Evolutionary conservation across 2,888 invertebrate species (phyloP), one percentile per base, ranked within the genome.

Genomic region (Amphipyra tragopoginis): DNA sequence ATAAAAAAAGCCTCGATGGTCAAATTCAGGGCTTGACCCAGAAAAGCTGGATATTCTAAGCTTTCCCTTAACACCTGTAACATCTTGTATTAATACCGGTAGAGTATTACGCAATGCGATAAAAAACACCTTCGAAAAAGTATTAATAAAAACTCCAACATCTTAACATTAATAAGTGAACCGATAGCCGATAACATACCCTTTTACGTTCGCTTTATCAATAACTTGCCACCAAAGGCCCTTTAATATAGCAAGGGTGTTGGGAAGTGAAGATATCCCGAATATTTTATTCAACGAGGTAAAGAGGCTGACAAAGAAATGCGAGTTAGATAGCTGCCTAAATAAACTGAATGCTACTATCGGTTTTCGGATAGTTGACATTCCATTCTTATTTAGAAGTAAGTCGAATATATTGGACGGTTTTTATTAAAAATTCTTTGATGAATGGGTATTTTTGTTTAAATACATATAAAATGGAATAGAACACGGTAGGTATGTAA

Each of bases 231-330:
- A 80, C 76, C 77, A 62, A 82, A 84, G 79, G 82, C 79, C 85
- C 85, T 84, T 88, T 90, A 90, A 90, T 89, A 90, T 88, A 86
- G 86, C 85, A 86, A 77, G 80, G 76, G 79, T 84, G 84, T 83
- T 81, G 80, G 81, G 77, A 84, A 90, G 87, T 87, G 87, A 88
- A 90, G 90, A 89, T 92, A 90, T 90, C 89, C 85, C 90, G 89
- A 91, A 94, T 93, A 94, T 93, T 93, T 93, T 91, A 93, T 92
- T 89, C 83, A 85, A 85, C 79, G 85, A 91, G 91, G 91, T 90
- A 90, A 91, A 91, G 90, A 91, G 92, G 87, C 91, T 88, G 87
- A 92, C 93, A 93, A 93, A 93, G 93, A 93, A 92, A 92, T 91
- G 90, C 86, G 90, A 90, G 90, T 87, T 87, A 89, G 89, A 89